Percentiles rank a stretch among this genome's conserved stretches.
Evolutionary conservation across 2,113 vertebrate species (phyloP).

Genomic region (Euleptes europaea): DNA sequence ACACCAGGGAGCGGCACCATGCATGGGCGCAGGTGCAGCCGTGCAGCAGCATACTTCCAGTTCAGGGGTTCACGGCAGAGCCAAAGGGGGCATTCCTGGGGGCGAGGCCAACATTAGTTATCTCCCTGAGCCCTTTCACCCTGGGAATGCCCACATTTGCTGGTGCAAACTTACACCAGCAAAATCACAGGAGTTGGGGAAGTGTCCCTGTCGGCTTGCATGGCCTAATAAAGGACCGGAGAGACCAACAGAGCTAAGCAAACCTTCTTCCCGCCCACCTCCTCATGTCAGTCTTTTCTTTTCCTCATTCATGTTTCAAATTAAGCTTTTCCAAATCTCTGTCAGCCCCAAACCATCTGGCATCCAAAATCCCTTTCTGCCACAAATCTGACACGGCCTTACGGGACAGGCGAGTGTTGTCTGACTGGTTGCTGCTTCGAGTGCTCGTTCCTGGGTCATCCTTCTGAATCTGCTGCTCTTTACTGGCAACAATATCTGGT

Average conservation of each 20-base stretch:
- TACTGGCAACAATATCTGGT: constrained; percentile 80
- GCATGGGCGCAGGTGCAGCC: too few species aligned
- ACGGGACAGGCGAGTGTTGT: constrained; percentile 81
- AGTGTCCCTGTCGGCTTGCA: too few species aligned
- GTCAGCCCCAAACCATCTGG: neutral
- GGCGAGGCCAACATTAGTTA: too few species aligned
- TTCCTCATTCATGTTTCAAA: neutral
- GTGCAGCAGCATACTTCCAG: too few species aligned
- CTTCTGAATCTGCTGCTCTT: constrained; percentile 80
- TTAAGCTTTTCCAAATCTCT: neutral
- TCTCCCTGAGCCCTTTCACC: too few species aligned
- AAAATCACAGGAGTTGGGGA: too few species aligned
- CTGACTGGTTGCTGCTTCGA: constrained; percentile 75
- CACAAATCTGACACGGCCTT: constrained; percentile 51
- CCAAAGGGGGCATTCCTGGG: too few species aligned
- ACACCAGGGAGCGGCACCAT: too few species aligned
- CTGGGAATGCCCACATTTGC: too few species aligned
- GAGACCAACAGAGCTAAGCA: neutral
- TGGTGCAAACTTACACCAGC: too few species aligned
- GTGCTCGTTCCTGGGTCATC: constrained; percentile 77
- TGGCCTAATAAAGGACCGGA: constrained; percentile 15
- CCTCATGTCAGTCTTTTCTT: neutral
- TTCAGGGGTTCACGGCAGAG: too few species aligned
- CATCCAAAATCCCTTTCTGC: neutral
- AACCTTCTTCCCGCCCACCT: neutral